Conservation (phyloP, 2,113 vertebrate genomes). For the Stictonetta naevosa region DNA sequence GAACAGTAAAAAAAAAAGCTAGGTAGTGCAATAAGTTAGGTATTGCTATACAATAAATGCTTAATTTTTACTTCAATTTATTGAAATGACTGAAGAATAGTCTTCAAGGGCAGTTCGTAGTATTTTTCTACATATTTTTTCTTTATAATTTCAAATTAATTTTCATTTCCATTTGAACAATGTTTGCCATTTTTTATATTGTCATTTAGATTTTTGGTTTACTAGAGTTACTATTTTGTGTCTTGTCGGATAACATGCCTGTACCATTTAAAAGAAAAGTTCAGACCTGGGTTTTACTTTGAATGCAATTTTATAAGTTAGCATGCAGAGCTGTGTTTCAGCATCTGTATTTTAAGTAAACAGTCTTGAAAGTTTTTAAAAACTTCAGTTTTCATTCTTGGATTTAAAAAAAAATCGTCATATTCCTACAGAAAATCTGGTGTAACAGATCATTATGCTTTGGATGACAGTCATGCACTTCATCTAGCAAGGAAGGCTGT, state of each 20-base stretch:
- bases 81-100: background rate
- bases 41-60: background rate
- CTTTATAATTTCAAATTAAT: background rate
- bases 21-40: background rate
- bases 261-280: background rate
- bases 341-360: background rate
- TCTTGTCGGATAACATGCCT: background rate
- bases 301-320: background rate
- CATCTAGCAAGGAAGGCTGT: constrained; percentile 91
- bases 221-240: background rate
- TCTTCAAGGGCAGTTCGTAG: background rate
- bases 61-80: background rate
- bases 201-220: background rate
- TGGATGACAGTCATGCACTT: constrained; percentile 93
- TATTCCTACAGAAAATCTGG: constrained; percentile 87
- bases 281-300: background rate
- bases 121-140: background rate
- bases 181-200: background rate
- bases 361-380: background rate
- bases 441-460: constrained; percentile 93
- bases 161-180: background rate
- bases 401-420: background rate
- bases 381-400: background rate
- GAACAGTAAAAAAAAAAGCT: background rate
- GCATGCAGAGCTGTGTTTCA: background rate